These are phyloP conservation scores for Phataginus tricuspis DNA, from an alignment of 2,797 vertebrate species.

Conservation along the genomic window DNA sequence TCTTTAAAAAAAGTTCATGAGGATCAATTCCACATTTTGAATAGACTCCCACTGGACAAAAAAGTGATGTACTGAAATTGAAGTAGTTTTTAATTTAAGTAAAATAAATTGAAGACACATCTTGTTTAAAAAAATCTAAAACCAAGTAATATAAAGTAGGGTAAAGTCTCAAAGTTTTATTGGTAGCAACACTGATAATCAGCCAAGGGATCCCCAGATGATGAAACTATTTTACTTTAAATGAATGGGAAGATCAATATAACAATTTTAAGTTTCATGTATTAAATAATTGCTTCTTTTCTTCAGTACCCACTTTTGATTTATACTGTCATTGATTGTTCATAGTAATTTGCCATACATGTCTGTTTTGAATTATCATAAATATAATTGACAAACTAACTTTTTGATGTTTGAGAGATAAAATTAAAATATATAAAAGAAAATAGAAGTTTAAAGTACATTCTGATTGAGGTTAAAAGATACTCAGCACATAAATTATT, in stretches of 20 bases:
- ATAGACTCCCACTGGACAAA: constrained; percentile 70
- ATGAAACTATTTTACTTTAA: constrained; percentile 75
- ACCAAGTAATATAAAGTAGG: constrained; percentile 66
- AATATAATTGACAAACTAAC: constrained; percentile 47
- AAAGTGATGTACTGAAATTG: constrained; percentile 80
- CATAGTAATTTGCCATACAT: constrained; percentile 20
- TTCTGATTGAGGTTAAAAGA: constrained; percentile 25
- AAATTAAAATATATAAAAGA: constrained; percentile 38
- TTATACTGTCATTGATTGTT: constrained; percentile 66
- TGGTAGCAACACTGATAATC: constrained; percentile 64
- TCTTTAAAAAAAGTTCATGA: constrained; percentile 60
- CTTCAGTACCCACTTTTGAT: constrained; percentile 64
- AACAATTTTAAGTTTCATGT: constrained; percentile 71
- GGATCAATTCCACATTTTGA: constrained; percentile 80
- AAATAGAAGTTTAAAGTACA: constrained; percentile 52
- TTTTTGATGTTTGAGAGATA: constrained; percentile 62
- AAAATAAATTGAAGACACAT: constrained; percentile 79
- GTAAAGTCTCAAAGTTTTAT: constrained; percentile 72
- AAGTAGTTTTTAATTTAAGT: constrained; percentile 79
- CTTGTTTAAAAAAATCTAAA: constrained; percentile 66
- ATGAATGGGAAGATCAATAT: constrained; percentile 69
- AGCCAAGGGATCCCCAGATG: constrained; percentile 58
- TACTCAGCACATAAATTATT: constrained; percentile 5
- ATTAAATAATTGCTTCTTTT: constrained; percentile 74
- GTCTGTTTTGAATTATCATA: constrained; percentile 12